These are phyloP conservation scores for Scaeva pyrastri DNA, from an alignment of 2,888 invertebrate genomes.

Conservation along the genomic window DNA sequence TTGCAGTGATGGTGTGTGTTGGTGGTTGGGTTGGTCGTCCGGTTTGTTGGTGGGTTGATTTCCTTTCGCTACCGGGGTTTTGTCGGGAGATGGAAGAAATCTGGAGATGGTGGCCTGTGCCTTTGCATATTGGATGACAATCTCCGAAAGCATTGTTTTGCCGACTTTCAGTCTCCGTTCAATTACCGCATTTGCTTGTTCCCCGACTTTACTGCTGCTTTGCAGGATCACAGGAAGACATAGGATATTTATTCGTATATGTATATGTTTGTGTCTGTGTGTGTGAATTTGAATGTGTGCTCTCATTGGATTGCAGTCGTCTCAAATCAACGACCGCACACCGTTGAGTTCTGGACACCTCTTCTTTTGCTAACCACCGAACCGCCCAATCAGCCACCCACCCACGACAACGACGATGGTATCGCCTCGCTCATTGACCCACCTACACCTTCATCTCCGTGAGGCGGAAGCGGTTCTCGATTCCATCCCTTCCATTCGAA, in stretches of 20 bases:
- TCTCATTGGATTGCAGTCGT: slow-evolving; percentile 69
- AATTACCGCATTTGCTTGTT: slow-evolving; percentile 64
- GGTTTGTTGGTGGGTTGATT: no score
- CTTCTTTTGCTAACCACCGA: slow-evolving; percentile 38
- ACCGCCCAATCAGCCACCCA: neutral
- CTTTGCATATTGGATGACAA: slow-evolving; percentile 71
- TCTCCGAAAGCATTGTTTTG: slow-evolving; percentile 68
- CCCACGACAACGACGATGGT: no score
- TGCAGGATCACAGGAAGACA: slow-evolving; percentile 1
- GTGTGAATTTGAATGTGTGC: slow-evolving; percentile 2
- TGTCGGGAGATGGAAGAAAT: neutral
- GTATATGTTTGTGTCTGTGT: no score
- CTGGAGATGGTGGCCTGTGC: neutral
- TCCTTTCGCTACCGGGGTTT: neutral
- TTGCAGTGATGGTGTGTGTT: slow-evolving; percentile 30
- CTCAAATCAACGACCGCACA: slow-evolving; percentile 73
- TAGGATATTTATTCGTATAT: slow-evolving; percentile 40
- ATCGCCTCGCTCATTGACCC: slow-evolving; percentile 28
- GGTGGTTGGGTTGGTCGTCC: neutral
- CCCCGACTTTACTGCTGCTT: slow-evolving; percentile 4
- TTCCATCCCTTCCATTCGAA: slow-evolving; percentile 3
- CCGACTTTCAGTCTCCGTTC: slow-evolving; percentile 70
- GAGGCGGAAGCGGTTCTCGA: neutral
- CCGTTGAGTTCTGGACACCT: slow-evolving; percentile 65
- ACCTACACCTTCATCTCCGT: neutral